phyloP scores from a whole-genome alignment of 1,140 invertebrate species.

The Carcinoscorpius rotundicauda region DNA sequence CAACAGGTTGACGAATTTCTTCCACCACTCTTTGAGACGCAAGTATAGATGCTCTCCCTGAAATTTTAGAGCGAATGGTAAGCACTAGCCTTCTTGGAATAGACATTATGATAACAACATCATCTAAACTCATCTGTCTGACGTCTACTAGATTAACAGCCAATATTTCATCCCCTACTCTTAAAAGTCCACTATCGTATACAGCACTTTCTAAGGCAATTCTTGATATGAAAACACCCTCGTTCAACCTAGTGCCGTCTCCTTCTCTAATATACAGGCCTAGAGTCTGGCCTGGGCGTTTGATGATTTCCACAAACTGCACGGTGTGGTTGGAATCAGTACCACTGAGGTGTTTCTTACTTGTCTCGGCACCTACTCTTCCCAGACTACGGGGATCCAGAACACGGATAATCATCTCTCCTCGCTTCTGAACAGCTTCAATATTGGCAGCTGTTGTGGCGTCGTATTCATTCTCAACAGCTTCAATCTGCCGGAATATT shows the following conservation, averaged over 20 bases:
- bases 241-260: constrained; percentile 79
- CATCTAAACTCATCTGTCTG: constrained; percentile 91
- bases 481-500: constrained; percentile 91
- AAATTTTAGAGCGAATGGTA: constrained; percentile 34
- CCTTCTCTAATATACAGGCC: constrained; percentile 96
- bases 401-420: constrained; percentile 87
- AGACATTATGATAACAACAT: constrained; percentile 98
- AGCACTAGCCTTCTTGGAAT: constrained; percentile 88
- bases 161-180: constrained; percentile 96
- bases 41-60: not conserved
- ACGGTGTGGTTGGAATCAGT: constrained; percentile 40
- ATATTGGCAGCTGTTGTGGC: constrained; percentile 69
- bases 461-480: constrained; percentile 88
- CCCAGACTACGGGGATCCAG: constrained; percentile 66
- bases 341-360: constrained; percentile 17
- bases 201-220: constrained; percentile 94
- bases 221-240: constrained; percentile 96
- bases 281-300: constrained; percentile 93
- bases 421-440: constrained; percentile 73
- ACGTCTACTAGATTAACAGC: constrained; percentile 96
- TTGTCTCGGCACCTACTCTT: constrained; percentile 58
- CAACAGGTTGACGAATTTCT: not conserved
- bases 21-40: not conserved
- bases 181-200: constrained; percentile 87
- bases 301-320: constrained; percentile 96